A percentile compares a stretch with the other conserved stretches of the same genome.
phyloP scores from a whole-genome alignment of 2,113 vertebrate species.

The Myotis davidii region DNA sequence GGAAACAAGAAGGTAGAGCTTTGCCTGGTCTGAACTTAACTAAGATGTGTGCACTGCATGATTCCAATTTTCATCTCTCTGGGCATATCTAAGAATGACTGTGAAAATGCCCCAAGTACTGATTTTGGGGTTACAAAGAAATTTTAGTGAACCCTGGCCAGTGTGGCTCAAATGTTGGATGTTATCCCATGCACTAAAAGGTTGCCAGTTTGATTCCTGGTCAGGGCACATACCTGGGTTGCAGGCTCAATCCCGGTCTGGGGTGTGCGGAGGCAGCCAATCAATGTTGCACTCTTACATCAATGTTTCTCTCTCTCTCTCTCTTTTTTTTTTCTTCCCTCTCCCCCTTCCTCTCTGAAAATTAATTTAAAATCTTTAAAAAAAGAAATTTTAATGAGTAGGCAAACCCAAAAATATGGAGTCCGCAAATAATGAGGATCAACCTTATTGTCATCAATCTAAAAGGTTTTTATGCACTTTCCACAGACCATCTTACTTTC shows the following conservation, averaged over 20 bases:
- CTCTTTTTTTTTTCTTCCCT: too few species aligned
- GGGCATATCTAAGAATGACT: accelerated
- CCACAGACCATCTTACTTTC: not conserved
- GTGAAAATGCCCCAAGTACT: too few species aligned
- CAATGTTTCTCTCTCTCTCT: not conserved
- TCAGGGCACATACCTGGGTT: not conserved
- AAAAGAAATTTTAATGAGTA: not conserved
- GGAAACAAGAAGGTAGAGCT: not conserved
- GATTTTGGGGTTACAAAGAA: not conserved
- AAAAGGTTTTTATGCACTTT: not conserved
- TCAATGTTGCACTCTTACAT: not conserved
- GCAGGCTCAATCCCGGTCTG: not conserved
- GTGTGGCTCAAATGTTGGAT: not conserved
- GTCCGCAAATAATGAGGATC: not conserved
- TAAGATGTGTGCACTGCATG: not conserved
- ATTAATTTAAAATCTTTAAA: not conserved
- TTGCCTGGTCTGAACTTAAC: not conserved
- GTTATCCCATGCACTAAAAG: not conserved
- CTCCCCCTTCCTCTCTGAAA: not conserved
- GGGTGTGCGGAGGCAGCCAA: not conserved
- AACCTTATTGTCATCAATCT: accelerated
- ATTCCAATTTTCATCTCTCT: not conserved
- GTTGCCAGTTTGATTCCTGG: not conserved
- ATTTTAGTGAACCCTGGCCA: not conserved
- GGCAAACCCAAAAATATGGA: not conserved